Evolutionary conservation across 2,113 vertebrate genomes (phyloP), one percentile per base, ranked within the genome.

Genomic region (Rhagologus leucostigma): DNA sequence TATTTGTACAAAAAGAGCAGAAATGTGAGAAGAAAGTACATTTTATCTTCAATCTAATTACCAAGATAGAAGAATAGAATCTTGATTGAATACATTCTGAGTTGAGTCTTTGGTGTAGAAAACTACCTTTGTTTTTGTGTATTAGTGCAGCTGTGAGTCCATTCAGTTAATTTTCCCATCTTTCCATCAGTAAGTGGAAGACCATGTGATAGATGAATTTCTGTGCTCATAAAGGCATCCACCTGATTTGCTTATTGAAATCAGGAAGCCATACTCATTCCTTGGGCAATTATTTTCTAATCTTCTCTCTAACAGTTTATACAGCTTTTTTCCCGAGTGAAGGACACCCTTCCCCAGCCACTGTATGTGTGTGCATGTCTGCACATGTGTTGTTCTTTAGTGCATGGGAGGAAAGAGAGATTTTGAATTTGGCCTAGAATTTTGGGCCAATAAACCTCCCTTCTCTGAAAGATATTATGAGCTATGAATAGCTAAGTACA

Each of bases 1-100:
- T 59, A n/a, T 86, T 88, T 86, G 42, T 84, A 44, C 5, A 74
- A 74, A 90, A 76, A 59, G 35, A 81, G 7, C 49, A 90, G 53
- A 86, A 92, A 74, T 67, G 11, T 37, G 24, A 71, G 74, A 84
- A 94, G 52, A 82, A 87, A 94, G 17, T 37, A 46, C 47, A 57
- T 78, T 91, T 93, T 71, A 32, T 95, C 55, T 81, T 84, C 80
- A 75, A 50, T 56, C 29, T 87, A 93, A 89, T 93, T 93, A 81
- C 60, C 17, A 52, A 75, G 60, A 71, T 33, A 71, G 84, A 89
- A 89, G 69, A 96, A 94, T 95, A 68, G 22, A 93, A 71, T 92
- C 89, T 92, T 95, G 93, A 94, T 92, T 95, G 77, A 94, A 95
- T 89, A 59, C 39, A 68, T 29, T 29, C 56, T 32, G 68, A 92